phyloP scores from a whole-genome alignment of 2,797 vertebrate species.

The Macropus fuliginosus region DNA sequence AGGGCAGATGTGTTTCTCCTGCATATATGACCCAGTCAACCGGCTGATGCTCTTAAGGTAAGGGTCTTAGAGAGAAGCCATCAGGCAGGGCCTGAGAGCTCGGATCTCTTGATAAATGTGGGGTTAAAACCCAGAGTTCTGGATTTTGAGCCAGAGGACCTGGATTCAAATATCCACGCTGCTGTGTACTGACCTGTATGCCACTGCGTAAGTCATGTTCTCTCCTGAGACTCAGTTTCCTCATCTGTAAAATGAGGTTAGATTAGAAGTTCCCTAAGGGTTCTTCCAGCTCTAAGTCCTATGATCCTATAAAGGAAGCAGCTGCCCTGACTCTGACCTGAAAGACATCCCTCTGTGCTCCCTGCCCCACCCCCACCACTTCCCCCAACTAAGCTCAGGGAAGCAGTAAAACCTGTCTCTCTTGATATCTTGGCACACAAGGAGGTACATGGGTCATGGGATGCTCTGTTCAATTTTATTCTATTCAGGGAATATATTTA shows the following conservation, averaged over 20 bases:
- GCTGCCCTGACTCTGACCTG: background rate
- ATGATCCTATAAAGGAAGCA: background rate
- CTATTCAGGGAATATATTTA: background rate
- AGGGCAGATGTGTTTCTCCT: conserved; percentile 91
- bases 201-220: background rate
- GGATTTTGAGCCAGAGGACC: background rate
- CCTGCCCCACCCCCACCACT: background rate
- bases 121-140: background rate
- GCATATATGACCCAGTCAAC: conserved; percentile 83
- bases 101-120: background rate
- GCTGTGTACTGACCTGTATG: background rate
- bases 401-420: background rate
- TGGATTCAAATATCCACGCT: background rate
- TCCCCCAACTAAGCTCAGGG: background rate
- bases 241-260: conserved; percentile 5
- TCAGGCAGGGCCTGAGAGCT: background rate
- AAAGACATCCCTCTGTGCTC: background rate
- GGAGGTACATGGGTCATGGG: background rate
- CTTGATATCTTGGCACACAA: background rate
- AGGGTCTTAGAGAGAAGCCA: conserved; percentile 65
- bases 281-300: background rate
- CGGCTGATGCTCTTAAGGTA: conserved; percentile 83
- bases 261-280: background rate
- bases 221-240: background rate
- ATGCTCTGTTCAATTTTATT: background rate